These are phyloP conservation scores for Sesia bembeciformis DNA, from an alignment of 2,888 invertebrate species.

Conservation along the genomic window DNA sequence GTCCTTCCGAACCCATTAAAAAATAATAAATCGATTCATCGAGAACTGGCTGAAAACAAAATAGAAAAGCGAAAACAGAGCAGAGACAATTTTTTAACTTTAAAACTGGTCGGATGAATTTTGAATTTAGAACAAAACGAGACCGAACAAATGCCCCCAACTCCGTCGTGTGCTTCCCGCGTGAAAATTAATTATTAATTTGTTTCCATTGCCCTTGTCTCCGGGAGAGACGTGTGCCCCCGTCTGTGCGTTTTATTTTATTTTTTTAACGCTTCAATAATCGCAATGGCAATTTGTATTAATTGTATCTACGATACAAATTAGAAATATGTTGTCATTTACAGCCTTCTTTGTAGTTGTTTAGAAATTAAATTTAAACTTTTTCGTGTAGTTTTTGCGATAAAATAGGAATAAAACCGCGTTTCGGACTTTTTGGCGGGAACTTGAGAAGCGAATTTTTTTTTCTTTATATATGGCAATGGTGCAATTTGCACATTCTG, in stretches of 20 bases:
- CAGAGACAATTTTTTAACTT: constrained; percentile 54
- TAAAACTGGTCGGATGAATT: constrained; percentile 46
- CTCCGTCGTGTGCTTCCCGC: constrained; percentile 43
- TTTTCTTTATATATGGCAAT: too few species aligned
- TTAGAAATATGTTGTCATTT: background rate
- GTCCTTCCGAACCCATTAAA: too few species aligned
- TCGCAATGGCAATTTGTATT: constrained; percentile 49
- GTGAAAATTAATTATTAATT: constrained; percentile 70
- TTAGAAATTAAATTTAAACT: too few species aligned
- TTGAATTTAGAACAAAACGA: constrained; percentile 61
- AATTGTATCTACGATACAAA: constrained; percentile 16
- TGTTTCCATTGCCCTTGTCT: constrained; percentile 52
- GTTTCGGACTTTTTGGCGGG: too few species aligned
- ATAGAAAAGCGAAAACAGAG: constrained; percentile 24
- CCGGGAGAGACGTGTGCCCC: constrained; percentile 37
- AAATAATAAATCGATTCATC: background rate
- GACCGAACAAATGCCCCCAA: constrained; percentile 49
- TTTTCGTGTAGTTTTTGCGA: too few species aligned
- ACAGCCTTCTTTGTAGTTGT: too few species aligned
- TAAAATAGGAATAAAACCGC: too few species aligned
- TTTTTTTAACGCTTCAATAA: constrained; percentile 49
- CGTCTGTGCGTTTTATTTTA: constrained; percentile 38
- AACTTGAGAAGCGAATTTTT: too few species aligned
- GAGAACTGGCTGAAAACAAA: constrained; percentile 10
- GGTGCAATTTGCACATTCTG: too few species aligned